Percentiles rank a stretch among this genome's conserved stretches.
Conservation (phyloP, 2,888 invertebrate species). For the Tenthredo scrophulariae region DNA sequence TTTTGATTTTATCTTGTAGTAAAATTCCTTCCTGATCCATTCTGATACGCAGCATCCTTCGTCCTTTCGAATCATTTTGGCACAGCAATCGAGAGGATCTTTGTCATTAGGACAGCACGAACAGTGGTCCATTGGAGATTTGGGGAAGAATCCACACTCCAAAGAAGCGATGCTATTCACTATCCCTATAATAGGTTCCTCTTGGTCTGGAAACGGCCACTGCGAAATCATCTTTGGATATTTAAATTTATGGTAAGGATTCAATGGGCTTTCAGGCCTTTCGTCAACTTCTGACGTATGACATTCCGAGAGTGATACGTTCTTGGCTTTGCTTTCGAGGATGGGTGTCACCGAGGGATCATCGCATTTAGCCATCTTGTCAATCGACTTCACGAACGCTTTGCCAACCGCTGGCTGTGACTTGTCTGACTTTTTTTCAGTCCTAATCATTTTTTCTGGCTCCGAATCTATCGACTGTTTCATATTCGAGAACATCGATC, state of each 20-base stretch:
- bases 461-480: neutral
- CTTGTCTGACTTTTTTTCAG: neutral
- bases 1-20: constrained; percentile 66
- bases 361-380: neutral
- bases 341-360: neutral
- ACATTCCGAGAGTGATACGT: neutral
- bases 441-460: neutral
- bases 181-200: constrained; percentile 57
- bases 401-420: neutral
- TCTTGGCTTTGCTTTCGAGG: neutral
- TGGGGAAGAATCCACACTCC: constrained; percentile 60
- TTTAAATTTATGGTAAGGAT: constrained; percentile 68
- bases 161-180: constrained; percentile 59
- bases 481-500: neutral
- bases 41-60: constrained; percentile 59
- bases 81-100: constrained; percentile 56
- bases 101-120: constrained; percentile 60
- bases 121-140: constrained; percentile 62
- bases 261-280: constrained; percentile 64
- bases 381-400: neutral
- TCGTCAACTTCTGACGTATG: constrained; percentile 49
- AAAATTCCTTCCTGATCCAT: constrained; percentile 63
- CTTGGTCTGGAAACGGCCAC: constrained; percentile 58
- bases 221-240: constrained; percentile 60
- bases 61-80: constrained; percentile 55